Base-by-base conservation (phyloP, 2,113 vertebrate species). In the Camarhynchus parvulus region DNA sequence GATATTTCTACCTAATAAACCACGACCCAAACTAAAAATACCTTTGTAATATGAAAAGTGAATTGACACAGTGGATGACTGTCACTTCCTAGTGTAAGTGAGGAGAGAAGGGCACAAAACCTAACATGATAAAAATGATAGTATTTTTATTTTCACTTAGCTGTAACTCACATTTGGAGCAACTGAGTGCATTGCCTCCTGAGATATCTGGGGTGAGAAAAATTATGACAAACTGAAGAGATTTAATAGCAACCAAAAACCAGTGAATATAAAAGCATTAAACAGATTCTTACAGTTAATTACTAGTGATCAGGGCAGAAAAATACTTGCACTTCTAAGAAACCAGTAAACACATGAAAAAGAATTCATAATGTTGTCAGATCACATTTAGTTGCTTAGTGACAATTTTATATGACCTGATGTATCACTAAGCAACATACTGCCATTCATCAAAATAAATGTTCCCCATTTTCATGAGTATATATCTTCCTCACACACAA, bases 381-480 rank as follows among this genome's bases (percentile, higher is more conserved):
- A 94, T 82, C 68, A 89, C 79, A 87, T 94, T 90, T 95, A 90
- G 95, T 95, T 97, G 94, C 94, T 95, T 97, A 85, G 94, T 93
- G 86, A 94, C 91, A 70, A 78, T 49, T 69, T 84, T 68, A 85
- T 37, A 31, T 82, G 91, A 90, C 92, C 88, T 87, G 53, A 76
- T 79, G 35, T 50, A 96, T 97, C 97, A 93, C 91, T 95, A 94
- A 91, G 92, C 91, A 96, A 94, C 87, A 70, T 55, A 72, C 69
- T 83, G 76, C 70, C 92, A 92, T 83, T 95, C 76, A 58, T 83
- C 76, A 91, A 84, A 93, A 91, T 67, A 83, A 90, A 75, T 61
- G 22, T 61, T 31, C 25, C 37, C 20, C 28, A 42, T 58, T 89
- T 94, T 91, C 73, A 76, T 39, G 15, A 84, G 78, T 78, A 52